Evolutionary conservation across 2,113 vertebrate genomes (phyloP).

Genomic region (Cyprinodon brontotheroides): DNA sequence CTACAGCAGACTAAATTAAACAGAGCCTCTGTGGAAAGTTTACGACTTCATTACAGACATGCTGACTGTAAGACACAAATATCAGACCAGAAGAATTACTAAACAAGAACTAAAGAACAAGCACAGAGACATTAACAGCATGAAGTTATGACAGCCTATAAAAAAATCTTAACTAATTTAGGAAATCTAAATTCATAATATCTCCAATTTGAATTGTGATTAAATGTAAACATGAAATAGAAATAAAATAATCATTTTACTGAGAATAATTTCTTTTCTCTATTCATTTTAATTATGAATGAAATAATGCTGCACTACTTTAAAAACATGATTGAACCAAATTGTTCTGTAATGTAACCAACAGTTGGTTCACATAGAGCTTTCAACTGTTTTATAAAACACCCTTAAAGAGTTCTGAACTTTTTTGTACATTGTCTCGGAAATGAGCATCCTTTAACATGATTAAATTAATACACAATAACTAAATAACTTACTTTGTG

Average conservation of each 20-base stretch:
- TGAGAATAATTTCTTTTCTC: too few relatives aligned
- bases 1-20: conserved; percentile 22
- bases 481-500: background rate
- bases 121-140: background rate
- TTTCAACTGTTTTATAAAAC: background rate
- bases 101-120: background rate
- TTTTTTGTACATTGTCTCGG: background rate
- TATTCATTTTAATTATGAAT: too few relatives aligned
- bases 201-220: background rate
- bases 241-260: background rate
- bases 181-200: background rate
- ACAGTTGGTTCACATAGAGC: background rate
- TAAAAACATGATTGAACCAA: background rate
- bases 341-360: background rate
- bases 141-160: background rate
- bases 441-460: background rate
- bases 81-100: background rate
- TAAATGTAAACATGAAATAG: background rate
- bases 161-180: background rate
- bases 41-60: background rate
- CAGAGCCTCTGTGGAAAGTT: conserved; percentile 17
- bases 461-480: background rate
- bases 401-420: background rate
- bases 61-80: background rate
- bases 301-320: too few relatives aligned